Conservation (phyloP, 2,113 vertebrate genomes). For the Pontoporia blainvillei region DNA sequence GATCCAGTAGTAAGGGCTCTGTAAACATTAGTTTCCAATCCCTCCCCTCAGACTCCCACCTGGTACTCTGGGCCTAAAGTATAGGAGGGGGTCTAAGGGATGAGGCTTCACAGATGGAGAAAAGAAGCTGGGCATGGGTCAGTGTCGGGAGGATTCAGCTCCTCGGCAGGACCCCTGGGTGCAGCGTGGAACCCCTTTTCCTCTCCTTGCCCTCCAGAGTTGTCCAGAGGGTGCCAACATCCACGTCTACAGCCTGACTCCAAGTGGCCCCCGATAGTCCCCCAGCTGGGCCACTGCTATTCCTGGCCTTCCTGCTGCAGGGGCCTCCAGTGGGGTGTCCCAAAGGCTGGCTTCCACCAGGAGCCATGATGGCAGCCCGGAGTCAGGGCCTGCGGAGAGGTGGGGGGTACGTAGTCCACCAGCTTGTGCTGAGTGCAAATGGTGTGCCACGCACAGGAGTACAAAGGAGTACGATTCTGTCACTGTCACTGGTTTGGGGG, state of each 20-base stretch:
- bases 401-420: not conserved
- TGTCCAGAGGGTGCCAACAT: constrained; percentile 87
- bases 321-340: constrained; percentile 85
- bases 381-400: not conserved
- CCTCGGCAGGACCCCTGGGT: too few relatives aligned
- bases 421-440: not conserved
- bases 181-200: constrained; percentile 43
- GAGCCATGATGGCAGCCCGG: constrained; percentile 69
- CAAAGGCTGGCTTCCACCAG: constrained; percentile 84
- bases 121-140: not conserved
- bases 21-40: not conserved
- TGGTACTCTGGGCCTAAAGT: constrained; percentile 42
- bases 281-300: constrained; percentile 83
- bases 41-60: constrained; percentile 27
- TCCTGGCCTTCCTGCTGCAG: constrained; percentile 85
- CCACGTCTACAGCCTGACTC: constrained; percentile 87
- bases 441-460: not conserved
- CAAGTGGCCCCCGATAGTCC: constrained; percentile 87
- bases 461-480: not conserved
- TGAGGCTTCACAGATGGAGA: not conserved
- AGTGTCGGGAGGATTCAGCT: not conserved
- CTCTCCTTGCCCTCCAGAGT: constrained; percentile 87
- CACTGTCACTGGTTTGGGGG: too few relatives aligned
- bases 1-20: not conserved
- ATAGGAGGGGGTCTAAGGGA: not conserved